Evolutionary conservation across 2,888 invertebrate genomes (phyloP).

Genomic region (Thera obeliscata): DNA sequence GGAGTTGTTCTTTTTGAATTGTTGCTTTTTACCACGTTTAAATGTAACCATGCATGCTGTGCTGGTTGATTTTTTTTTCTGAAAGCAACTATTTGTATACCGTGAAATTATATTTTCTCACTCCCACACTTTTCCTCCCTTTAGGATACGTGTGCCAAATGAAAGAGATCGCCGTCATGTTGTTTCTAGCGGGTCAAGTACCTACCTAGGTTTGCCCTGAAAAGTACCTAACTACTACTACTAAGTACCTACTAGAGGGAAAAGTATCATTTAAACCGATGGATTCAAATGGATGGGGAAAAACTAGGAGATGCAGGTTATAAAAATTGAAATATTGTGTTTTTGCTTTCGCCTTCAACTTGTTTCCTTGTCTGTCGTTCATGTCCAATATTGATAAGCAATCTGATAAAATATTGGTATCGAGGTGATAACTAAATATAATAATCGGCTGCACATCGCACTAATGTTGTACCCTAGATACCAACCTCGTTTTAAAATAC

Average conservation of each 20-base stretch:
- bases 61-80: no score
- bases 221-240: background rate
- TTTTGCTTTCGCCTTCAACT: constrained; percentile 44
- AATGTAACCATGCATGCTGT: no score
- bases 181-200: background rate
- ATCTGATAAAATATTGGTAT: constrained; percentile 57
- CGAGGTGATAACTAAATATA: constrained; percentile 50
- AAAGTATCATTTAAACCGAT: background rate
- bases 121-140: no score
- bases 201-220: background rate
- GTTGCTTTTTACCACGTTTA: no score
- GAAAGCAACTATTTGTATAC: no score
- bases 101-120: no score
- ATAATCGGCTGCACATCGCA: constrained; percentile 57
- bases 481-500: background rate
- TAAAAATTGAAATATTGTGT: constrained; percentile 1
- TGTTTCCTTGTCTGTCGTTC: constrained; percentile 44
- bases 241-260: background rate
- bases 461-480: constrained; percentile 36
- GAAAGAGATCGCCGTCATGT: background rate
- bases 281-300: no score
- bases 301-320: no score
- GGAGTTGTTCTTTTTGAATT: no score
- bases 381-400: constrained; percentile 59
- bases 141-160: background rate